Conservation (phyloP, 1,140 invertebrate species). For the Zaprionus africanus region DNA sequence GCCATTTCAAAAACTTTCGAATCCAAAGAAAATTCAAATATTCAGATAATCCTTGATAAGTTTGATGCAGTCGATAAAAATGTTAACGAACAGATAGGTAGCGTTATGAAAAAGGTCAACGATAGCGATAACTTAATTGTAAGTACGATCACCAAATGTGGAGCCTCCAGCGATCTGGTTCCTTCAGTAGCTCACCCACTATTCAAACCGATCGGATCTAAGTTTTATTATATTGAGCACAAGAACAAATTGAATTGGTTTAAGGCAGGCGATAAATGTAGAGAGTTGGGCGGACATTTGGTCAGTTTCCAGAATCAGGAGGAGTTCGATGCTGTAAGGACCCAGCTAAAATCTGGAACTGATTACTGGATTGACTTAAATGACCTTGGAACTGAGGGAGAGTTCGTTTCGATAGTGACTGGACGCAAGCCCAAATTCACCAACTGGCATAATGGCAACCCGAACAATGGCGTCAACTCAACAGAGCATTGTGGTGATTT, state of each 20-base stretch:
- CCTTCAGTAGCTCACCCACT: not conserved
- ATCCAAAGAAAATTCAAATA: no score
- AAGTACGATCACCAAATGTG: not conserved
- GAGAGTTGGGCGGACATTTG: not conserved
- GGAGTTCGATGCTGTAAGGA: not conserved
- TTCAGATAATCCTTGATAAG: no score
- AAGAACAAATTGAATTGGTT: not conserved
- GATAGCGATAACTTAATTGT: no score
- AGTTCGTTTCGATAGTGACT: not conserved
- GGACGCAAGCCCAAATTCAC: not conserved
- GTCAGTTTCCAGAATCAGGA: not conserved
- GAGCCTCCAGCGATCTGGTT: no score
- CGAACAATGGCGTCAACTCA: no score
- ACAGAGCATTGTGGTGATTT: no score
- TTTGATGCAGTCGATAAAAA: no score
- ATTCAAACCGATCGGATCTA: slow-evolving; percentile 9
- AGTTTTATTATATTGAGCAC: slow-evolving; percentile 22
- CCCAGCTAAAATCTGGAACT: not conserved
- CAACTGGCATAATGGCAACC: no score
- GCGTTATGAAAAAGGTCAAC: no score
- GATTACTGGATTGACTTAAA: not conserved
- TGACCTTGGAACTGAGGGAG: not conserved
- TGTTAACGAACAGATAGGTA: no score
- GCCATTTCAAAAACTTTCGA: no score
- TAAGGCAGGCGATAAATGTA: slow-evolving; percentile 3